Evolutionary conservation across 2,113 vertebrate genomes (phyloP), one percentile per base, ranked within the genome.

Genomic region (Pontoporia blainvillei): DNA sequence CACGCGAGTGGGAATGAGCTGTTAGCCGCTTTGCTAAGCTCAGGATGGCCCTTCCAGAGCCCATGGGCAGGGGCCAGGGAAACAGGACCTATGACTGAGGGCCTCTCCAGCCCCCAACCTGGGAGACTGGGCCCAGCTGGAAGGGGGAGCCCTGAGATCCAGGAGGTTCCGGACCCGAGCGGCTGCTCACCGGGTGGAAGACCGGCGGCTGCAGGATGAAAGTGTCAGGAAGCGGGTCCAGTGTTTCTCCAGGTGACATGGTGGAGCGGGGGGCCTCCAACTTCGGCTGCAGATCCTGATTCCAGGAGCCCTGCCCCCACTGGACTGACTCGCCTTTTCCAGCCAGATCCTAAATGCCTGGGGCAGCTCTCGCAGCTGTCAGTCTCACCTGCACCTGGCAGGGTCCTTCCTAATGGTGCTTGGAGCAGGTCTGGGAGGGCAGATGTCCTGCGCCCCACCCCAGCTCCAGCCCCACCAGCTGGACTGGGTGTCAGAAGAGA

Each of bases 131-230:
- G 10, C n/a, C 29, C 23, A 20, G 84, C 5, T 23, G 13, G 49
- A 62, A 57, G 23, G 7, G 23, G 31, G 17, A 3, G 31, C 14
- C 36, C 34, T 5, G 52, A 36, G 36, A 34, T 27, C 76, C 14
- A 31, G 79, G 54, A 84, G 41, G 14, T 11, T 75, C 84, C 75
- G 34, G 39, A 5, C 8, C 17, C 6, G 18, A 49, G 27, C 0
- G 6, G 44, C 62, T 66, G 97, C 98, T 98, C 96, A 98, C 98
- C 84, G 98, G 98, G 31, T 98, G 75, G 84, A 98, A 98, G 91
- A 92, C 94, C 0, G 98, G 98, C 0, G 98, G 97, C 96, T 98
- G 98, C 85, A 98, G 93, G 59, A 98, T 96, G 92, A 97, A 98
- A 79, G 81, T 52, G 92, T 94, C 98, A 2, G 96, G 97, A 54